phyloP scores from a whole-genome alignment of 2,797 vertebrate species.

The Psittacula echo region DNA sequence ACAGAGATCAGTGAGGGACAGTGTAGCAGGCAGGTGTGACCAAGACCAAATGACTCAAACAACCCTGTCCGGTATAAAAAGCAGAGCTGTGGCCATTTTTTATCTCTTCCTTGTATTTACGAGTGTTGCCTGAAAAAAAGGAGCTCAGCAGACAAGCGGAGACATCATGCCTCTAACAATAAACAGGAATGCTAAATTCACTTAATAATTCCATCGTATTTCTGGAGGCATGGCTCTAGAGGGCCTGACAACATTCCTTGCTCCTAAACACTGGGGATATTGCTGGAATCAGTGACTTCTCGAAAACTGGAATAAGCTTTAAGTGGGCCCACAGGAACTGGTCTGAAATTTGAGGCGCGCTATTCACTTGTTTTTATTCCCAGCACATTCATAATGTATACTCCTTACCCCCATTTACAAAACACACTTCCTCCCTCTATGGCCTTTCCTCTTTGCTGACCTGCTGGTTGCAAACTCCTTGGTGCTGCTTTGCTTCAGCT shows the following conservation, averaged over 20 bases:
- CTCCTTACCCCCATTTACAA: conserved; percentile 4
- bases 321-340: conserved; percentile 33
- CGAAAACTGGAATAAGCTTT: conserved; percentile 9
- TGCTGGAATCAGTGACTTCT: conserved; percentile 6
- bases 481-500: conserved; percentile 5
- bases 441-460: not conserved
- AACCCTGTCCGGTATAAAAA: not conserved
- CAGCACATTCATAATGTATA: not conserved
- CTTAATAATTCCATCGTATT: conserved; percentile 4
- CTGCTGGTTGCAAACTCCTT: conserved; percentile 27
- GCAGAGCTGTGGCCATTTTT: not conserved
- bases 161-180: not conserved
- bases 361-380: conserved; percentile 27
- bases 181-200: conserved; percentile 17
- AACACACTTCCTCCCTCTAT: conserved; percentile 14
- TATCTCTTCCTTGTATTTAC: not conserved
- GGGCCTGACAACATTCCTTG: not conserved
- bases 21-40: not conserved
- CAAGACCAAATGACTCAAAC: not conserved
- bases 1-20: not conserved
- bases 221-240: conserved; percentile 1
- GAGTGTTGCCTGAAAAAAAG: not conserved
- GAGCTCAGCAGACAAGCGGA: not conserved
- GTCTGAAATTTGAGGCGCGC: not conserved
- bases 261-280: not conserved